These are phyloP conservation scores for Psittacula derbiana DNA, from an alignment of 2,797 vertebrate species.

Conservation along the genomic window DNA sequence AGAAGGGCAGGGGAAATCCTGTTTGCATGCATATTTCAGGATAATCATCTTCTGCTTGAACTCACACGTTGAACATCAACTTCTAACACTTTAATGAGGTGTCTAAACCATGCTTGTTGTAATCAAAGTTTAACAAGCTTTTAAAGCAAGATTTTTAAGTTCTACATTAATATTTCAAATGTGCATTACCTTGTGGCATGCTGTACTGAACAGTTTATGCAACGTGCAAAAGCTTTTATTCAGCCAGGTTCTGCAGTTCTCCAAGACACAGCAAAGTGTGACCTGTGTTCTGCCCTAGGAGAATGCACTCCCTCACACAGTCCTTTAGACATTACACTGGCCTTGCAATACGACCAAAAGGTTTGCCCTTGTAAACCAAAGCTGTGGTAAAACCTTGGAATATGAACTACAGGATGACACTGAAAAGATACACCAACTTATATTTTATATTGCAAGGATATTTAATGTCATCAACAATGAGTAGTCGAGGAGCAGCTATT, in stretches of 20 bases:
- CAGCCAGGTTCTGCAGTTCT: not conserved
- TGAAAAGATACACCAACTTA: not conserved
- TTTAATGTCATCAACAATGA: rapidly evolving
- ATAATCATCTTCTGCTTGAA: not conserved
- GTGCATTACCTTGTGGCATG: not conserved
- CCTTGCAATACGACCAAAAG: not conserved
- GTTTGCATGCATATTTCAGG: slow-evolving; percentile 17
- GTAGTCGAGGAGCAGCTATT: not conserved
- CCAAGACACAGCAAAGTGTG: not conserved
- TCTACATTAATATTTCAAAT: slow-evolving; percentile 18
- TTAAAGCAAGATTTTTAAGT: slow-evolving; percentile 36
- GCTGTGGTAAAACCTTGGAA: not conserved
- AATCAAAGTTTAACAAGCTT: slow-evolving; percentile 49
- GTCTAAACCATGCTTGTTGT: not conserved
- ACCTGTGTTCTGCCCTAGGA: not conserved
- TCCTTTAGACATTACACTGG: not conserved
- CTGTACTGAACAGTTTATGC: not conserved
- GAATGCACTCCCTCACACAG: not conserved
- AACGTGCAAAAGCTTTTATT: not conserved
- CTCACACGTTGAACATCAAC: not conserved
- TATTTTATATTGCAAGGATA: not conserved
- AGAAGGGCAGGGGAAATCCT: not conserved
- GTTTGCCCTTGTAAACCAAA: not conserved
- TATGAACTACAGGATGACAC: not conserved
- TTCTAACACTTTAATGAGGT: not conserved